A percentile compares a stretch with the other conserved stretches of the same genome.
Conservation (phyloP, 2,888 invertebrate species). For the Dendrolimus houi region DNA sequence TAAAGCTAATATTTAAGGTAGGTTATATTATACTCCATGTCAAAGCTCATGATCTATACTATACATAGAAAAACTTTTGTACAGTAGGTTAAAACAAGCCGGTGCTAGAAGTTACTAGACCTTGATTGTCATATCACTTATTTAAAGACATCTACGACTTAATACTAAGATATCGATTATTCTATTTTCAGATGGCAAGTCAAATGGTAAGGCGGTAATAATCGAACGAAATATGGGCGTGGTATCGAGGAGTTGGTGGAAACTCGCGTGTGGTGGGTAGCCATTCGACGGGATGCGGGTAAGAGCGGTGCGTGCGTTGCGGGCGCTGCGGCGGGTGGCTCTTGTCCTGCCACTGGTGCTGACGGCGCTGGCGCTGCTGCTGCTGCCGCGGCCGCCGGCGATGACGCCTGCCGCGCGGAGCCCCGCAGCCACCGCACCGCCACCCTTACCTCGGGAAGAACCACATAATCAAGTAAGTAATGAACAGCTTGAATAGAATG, state of each 20-base stretch:
- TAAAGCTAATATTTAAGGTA: no score
- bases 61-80: no score
- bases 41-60: no score
- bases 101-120: no score
- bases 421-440: slow-evolving; percentile 22
- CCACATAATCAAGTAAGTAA: slow-evolving; percentile 25
- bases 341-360: slow-evolving; percentile 69
- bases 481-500: no score
- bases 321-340: slow-evolving; percentile 58
- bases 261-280: slow-evolving; percentile 18
- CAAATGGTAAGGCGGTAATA: slow-evolving; percentile 10
- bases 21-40: no score
- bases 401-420: slow-evolving; percentile 26
- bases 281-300: slow-evolving; percentile 42
- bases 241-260: slow-evolving; percentile 10
- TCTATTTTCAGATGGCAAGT: slow-evolving; percentile 1
- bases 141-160: background rate
- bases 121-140: background rate
- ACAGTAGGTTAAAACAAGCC: no score
- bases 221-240: slow-evolving; percentile 13
- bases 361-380: slow-evolving; percentile 69
- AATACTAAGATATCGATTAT: background rate
- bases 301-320: slow-evolving; percentile 55
- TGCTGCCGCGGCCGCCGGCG: slow-evolving; percentile 58
- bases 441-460: slow-evolving; percentile 26